Conservation (phyloP, 2,888 invertebrate genomes). For the Maniola hyperantus region DNA sequence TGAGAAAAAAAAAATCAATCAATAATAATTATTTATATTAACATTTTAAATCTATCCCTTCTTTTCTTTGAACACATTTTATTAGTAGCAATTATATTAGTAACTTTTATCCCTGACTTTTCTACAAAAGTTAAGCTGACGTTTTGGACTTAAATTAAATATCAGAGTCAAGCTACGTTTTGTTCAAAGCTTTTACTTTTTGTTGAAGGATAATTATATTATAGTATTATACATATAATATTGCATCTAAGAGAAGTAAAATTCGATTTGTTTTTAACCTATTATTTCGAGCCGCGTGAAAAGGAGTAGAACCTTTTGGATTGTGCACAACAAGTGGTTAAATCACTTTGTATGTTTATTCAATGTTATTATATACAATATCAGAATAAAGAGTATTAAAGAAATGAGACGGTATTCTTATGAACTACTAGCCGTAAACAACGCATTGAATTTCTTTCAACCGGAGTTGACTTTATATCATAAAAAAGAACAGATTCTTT, state of each 20-base stretch:
- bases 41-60: not conserved
- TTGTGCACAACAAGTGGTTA: conserved; percentile 34
- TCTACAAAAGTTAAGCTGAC: not conserved
- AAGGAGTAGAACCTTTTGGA: conserved; percentile 32
- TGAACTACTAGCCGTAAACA: conserved; percentile 27
- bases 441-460: conserved; percentile 23
- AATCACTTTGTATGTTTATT: conserved; percentile 31
- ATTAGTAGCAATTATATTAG: conserved; percentile 9
- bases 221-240: too few species aligned
- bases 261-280: conserved; percentile 12
- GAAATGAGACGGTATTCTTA: conserved; percentile 28
- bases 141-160: conserved; percentile 22
- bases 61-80: conserved; percentile 10
- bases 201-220: conserved; percentile 23
- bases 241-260: conserved; percentile 15
- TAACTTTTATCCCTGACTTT: conserved; percentile 1
- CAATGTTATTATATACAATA: conserved; percentile 33
- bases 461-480: conserved; percentile 17
- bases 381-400: conserved; percentile 39
- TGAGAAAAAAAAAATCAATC: not conserved
- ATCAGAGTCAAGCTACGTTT: conserved; percentile 20
- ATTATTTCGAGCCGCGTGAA: conserved; percentile 28
- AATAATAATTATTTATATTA: not conserved
- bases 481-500: conserved; percentile 30
- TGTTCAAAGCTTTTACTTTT: conserved; percentile 14